A percentile compares a stretch with the other conserved stretches of the same genome.
phyloP scores from a whole-genome alignment of 1,140 invertebrate genomes.

The Drosophila quadrilineata region DNA sequence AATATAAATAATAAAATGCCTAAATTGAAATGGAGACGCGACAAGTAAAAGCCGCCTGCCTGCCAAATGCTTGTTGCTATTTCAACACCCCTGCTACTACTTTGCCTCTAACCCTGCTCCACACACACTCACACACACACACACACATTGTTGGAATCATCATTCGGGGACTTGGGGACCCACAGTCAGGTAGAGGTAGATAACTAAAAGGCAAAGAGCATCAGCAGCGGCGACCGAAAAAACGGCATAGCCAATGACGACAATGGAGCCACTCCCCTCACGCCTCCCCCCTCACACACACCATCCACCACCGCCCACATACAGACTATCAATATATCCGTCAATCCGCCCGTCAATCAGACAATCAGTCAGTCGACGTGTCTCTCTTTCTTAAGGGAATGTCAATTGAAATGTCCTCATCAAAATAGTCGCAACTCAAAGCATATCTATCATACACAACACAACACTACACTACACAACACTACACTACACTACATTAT shows the following conservation, averaged over 20 bases:
- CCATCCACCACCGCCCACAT: no score
- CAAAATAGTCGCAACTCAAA: not conserved
- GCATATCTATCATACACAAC: not conserved
- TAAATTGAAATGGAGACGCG: slow-evolving; percentile 40
- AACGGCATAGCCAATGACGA: slow-evolving; percentile 15
- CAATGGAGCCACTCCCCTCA: slow-evolving; percentile 32
- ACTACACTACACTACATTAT: not conserved
- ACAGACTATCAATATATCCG: slow-evolving; percentile 8
- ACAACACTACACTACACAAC: not conserved
- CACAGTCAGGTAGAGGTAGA: slow-evolving; percentile 29
- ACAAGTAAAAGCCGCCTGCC: slow-evolving; percentile 22
- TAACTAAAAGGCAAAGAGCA: slow-evolving; percentile 9
- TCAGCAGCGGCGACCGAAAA: no score
- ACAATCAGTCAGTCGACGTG: slow-evolving; percentile 30
- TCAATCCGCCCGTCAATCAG: slow-evolving; percentile 5
- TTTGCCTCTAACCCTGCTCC: no score
- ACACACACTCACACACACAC: no score
- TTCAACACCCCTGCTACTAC: not conserved
- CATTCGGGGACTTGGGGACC: slow-evolving; percentile 13
- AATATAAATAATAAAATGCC: slow-evolving; percentile 40
- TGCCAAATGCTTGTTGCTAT: slow-evolving; percentile 41
- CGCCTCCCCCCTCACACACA: no score
- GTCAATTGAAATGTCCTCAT: slow-evolving; percentile 24
- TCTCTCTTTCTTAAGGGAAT: slow-evolving; percentile 31
- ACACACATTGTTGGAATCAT: not conserved